Percentiles rank a stretch among this genome's conserved stretches.
Conservation (phyloP, 2,113 vertebrate species). For the Equus quagga region DNA sequence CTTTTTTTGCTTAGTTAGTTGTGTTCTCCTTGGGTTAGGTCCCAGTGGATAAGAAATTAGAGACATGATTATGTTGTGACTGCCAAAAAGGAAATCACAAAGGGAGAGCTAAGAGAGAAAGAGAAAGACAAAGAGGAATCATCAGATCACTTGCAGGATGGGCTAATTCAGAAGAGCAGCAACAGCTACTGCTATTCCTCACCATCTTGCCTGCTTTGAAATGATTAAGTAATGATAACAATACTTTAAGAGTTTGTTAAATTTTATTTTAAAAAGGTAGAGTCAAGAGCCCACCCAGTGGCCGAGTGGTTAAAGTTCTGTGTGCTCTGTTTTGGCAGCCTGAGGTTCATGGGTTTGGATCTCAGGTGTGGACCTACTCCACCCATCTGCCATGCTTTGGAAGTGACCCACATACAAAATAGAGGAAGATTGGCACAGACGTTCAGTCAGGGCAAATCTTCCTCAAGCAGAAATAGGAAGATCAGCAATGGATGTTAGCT, state of each 20-base stretch:
- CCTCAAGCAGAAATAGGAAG: no score
- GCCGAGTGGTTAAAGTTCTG: no score
- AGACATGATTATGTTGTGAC: not conserved
- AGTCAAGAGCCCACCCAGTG: no score
- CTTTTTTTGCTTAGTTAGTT: not conserved
- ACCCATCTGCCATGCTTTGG: no score
- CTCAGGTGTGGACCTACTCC: no score
- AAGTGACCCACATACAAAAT: no score
- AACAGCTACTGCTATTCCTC: not conserved
- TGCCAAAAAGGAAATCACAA: not conserved
- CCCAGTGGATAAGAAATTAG: not conserved
- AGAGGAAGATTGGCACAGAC: no score
- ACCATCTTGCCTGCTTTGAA: not conserved
- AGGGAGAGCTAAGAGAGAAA: not conserved
- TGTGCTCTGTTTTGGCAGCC: no score
- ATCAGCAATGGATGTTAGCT: no score
- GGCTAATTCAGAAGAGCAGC: not conserved
- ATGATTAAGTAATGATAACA: not conserved
- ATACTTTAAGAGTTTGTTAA: not conserved
- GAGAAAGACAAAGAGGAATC: not conserved
- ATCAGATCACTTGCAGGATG: not conserved
- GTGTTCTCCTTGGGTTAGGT: not conserved
- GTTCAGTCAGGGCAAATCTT: no score
- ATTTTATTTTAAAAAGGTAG: not conserved
- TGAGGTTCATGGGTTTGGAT: no score